These are phyloP conservation scores for Chamaea fasciata DNA, from an alignment of 2,113 vertebrate genomes.

Conservation along the genomic window DNA sequence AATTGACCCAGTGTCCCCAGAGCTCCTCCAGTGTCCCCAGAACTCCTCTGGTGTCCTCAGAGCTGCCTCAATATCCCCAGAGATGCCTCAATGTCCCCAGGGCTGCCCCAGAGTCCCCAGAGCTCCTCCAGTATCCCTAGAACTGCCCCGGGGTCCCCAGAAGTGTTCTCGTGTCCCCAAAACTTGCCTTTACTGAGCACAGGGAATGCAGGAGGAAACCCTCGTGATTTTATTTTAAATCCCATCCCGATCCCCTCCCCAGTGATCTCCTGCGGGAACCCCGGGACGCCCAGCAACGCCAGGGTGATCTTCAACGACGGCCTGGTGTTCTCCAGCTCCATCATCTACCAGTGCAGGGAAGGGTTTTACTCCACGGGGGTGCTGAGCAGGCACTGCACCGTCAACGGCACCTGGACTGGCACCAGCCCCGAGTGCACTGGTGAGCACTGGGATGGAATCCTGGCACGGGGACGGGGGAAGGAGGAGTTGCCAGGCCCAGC, in stretches of 20 bases:
- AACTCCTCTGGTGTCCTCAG: accelerated
- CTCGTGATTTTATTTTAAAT: accelerated
- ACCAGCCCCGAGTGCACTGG: background rate
- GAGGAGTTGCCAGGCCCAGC: background rate
- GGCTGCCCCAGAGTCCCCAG: accelerated
- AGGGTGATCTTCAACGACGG: background rate
- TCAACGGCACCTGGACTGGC: background rate
- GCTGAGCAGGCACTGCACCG: background rate
- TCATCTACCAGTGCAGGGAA: background rate
- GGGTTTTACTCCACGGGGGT: background rate
- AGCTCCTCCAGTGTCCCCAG: accelerated
- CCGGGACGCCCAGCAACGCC: background rate
- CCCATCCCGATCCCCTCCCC: accelerated
- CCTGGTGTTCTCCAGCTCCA: background rate
- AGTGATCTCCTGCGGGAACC: background rate
- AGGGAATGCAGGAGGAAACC: background rate
- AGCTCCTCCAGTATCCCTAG: accelerated
- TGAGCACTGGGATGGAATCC: background rate
- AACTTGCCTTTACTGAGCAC: background rate
- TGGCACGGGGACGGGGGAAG: background rate
- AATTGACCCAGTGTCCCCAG: accelerated
- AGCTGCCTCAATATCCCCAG: accelerated
- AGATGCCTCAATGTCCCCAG: accelerated
- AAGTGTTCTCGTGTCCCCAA: background rate
- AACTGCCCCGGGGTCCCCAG: background rate